phyloP scores from a whole-genome alignment of 1,140 invertebrate genomes.

The Paraescarpia echinospica region DNA sequence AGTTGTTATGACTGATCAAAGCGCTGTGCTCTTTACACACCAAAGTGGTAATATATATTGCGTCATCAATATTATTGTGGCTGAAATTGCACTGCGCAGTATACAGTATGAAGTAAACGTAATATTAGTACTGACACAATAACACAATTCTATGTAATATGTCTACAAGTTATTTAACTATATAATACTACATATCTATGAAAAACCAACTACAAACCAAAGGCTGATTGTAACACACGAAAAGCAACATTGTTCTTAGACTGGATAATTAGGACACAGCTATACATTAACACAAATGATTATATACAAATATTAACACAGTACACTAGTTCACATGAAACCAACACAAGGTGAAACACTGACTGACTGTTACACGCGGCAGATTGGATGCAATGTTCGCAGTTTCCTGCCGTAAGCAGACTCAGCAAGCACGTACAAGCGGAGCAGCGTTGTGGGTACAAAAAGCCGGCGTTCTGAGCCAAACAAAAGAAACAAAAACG shows the following conservation, averaged over 20 bases:
- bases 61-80: too few species aligned
- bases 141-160: background rate
- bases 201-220: background rate
- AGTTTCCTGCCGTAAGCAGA: background rate
- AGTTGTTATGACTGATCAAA: too few species aligned
- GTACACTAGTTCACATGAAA: background rate
- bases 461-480: background rate
- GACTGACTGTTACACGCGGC: background rate
- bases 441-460: background rate
- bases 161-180: background rate
- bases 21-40: too few species aligned
- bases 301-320: background rate
- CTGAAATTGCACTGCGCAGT: too few species aligned
- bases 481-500: background rate
- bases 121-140: background rate
- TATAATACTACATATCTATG: background rate
- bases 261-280: background rate
- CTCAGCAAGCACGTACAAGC: background rate
- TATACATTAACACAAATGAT: too few species aligned
- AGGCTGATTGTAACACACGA: background rate
- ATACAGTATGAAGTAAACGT: too few species aligned
- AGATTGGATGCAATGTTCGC: background rate
- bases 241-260: background rate
- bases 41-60: too few species aligned
- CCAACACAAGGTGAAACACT: background rate